Evolutionary conservation across 2,113 vertebrate species (phyloP).

Genomic region (Archocentrus centrarchus): DNA sequence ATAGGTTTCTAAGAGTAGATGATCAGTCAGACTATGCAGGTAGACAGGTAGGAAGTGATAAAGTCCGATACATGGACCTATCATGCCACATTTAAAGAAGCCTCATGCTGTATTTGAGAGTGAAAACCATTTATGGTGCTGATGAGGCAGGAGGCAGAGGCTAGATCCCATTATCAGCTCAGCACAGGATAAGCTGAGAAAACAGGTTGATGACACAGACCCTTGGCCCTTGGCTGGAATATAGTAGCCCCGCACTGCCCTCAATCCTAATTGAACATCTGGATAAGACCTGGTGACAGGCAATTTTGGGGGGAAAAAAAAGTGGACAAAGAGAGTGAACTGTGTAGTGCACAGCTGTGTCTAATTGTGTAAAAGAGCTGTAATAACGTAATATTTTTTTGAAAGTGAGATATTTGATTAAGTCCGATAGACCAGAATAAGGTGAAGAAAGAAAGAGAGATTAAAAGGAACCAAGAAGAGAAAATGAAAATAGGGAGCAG

Average conservation of each 20-base stretch:
- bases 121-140: constrained; percentile 27
- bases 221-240: constrained; percentile 39
- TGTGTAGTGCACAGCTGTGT: not conserved
- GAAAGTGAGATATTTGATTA: not conserved
- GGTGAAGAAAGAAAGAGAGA: not conserved
- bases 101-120: constrained; percentile 5
- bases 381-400: not conserved
- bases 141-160: constrained; percentile 44
- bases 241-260: constrained; percentile 25
- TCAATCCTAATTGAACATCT: constrained; percentile 61
- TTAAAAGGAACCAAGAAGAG: not conserved
- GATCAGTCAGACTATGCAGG: not conserved
- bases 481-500: constrained; percentile 23
- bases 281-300: not conserved
- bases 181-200: constrained; percentile 64
- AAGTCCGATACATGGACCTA: not conserved
- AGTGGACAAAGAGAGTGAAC: not conserved
- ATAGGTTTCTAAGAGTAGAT: not conserved
- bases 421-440: not conserved
- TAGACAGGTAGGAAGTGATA: not conserved
- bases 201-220: constrained; percentile 55
- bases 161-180: constrained; percentile 77
- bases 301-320: not conserved
- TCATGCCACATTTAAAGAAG: not conserved
- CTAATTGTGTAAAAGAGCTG: not conserved